Base-by-base conservation (phyloP, 2,113 vertebrate genomes). In the Holacanthus passer region DNA sequence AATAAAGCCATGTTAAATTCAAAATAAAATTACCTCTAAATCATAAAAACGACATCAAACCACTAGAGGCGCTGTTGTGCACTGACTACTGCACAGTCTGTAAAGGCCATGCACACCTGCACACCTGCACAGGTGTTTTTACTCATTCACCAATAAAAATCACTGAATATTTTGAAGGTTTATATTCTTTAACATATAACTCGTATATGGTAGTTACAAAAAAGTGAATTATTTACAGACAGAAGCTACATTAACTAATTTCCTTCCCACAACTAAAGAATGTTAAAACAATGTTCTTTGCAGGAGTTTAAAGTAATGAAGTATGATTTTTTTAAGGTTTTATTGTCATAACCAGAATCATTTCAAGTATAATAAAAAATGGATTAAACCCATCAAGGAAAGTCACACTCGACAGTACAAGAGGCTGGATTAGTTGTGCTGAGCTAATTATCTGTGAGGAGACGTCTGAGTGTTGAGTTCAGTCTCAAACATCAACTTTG, bases 401-500 rank as follows among this genome's bases (percentile, higher is more conserved):
- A 72, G 66, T 39, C 20, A 22, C 58, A 19, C 74, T 66, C 11
- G 43, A 71, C 78, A 55, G 73, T 17, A 16, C 29, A 13, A 84
- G 65, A 29, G 1, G 45, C 31, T 14, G 53, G 70, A 75, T 74
- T 79, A 56, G 35, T 41, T 77, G 50, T 60, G 63, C 41, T 10
- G 63, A 48, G 48, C 32, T 52, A 5, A 79, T 62, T 64, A 35
- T 35, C 50, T 53, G 62, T 43, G 48, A 64, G 43, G 77, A 68
- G 48, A 53, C 24, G 31, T 73, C 67, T 7, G 17, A 63, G 29
- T 56, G 63, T 37, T 12, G 24, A 81, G 64, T 41, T 81, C 32
- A 79, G 71, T 81, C 79, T 60, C 79, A 62, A 68, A 67, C 63
- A 77, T 87, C 75, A 32, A 13, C 75, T 79, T 50, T 82, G 84